A percentile compares a stretch with the other conserved stretches of the same genome.
Conservation (phyloP, 2,888 invertebrate species). For the Ectropis crepuscularia region DNA sequence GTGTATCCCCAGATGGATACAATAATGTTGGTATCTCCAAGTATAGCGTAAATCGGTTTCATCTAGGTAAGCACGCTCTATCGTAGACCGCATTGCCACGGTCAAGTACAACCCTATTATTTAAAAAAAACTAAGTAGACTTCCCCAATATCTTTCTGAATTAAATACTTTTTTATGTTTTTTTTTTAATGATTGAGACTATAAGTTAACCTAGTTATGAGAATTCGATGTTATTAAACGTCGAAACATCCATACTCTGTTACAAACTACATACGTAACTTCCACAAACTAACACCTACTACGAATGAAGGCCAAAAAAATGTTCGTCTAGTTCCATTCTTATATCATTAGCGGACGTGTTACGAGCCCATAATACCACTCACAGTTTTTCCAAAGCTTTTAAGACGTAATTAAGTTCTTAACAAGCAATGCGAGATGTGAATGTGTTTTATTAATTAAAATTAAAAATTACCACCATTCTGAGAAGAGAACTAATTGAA, state of each 20-base stretch:
- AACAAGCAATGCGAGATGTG: slow-evolving; percentile 16
- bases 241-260: not conserved
- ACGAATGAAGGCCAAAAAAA: not conserved
- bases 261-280: not conserved
- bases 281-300: not conserved
- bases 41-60: no score
- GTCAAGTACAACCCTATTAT: no score
- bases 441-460: slow-evolving; percentile 21
- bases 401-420: slow-evolving; percentile 21
- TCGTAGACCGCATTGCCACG: no score
- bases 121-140: no score
- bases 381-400: slow-evolving; percentile 22
- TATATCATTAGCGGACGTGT: slow-evolving; percentile 4
- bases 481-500: slow-evolving; percentile 20
- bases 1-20: no score
- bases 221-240: not conserved
- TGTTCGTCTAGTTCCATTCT: slow-evolving; percentile 10
- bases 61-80: no score
- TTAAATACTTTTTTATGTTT: no score
- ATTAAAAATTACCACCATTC: slow-evolving; percentile 20
- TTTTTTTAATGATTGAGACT: no score
- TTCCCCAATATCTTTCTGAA: no score
- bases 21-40: no score
- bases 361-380: not conserved
- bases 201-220: no score